Base-by-base conservation (phyloP, 2,113 vertebrate genomes). In the Brachypodius melanocephalos region DNA sequence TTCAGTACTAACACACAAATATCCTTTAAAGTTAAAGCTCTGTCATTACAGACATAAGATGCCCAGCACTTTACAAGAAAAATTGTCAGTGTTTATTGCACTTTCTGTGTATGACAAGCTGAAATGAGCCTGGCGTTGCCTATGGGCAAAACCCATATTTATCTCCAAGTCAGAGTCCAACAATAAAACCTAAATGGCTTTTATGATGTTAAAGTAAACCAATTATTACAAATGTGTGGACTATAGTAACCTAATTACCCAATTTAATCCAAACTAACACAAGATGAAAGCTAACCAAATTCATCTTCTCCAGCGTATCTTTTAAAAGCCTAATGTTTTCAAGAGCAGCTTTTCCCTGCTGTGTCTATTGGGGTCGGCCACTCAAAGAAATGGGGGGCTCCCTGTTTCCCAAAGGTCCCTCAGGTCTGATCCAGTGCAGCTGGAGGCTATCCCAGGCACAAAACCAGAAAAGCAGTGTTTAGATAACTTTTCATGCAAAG, bases 171-270 rank as follows among this genome's bases (percentile, higher is more conserved):
- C 65, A 59, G 52, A 52, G 36, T 81, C 61, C 17, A 40, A 72
- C 52, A 80, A 95, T 82, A 89, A 92, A 91, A 94, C 32, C 66
- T 85, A 88, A 82, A 73, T 76, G 71, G 62, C 59, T 89, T 85
- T 95, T 79, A 87, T 22, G 42, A 94, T 31, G 49, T 69, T 88
- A 45, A 61, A 80, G 42, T 88, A 80, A 86, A 96, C 73, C 73
- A 92, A 79, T 90, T 89, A 82, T 89, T 75, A 92, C 54, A 87
- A 87, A 85, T 76, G 71, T 28, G 12, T 62, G 36, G 77, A 46
- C 74, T 76, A 4, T 38, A 81, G 94, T 79, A 81, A 95, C 16
- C 73, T 78, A 57, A 89, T 91, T 90, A 72, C 16, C 45, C 54
- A 69, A 42, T 73, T 89, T 65, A 87, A 95, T 65, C 42, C 49